Evolutionary conservation across 2,797 vertebrate genomes (phyloP).

Genomic region (Halcyon leucocephala): DNA sequence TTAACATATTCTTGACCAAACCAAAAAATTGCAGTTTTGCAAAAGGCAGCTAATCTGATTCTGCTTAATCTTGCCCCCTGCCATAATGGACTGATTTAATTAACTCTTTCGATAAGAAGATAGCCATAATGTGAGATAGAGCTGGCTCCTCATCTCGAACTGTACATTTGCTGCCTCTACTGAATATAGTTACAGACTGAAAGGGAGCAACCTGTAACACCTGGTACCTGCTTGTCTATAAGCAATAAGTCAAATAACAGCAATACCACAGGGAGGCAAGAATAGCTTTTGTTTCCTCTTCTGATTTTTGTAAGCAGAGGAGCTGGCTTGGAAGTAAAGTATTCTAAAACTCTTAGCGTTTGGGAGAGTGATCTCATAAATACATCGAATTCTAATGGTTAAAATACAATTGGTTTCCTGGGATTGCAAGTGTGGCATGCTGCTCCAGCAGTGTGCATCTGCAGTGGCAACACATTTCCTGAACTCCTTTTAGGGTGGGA

Average conservation of each 20-base stretch:
- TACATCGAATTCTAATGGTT: not conserved
- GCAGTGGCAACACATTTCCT: not conserved
- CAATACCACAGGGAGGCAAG: not conserved
- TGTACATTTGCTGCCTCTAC: not conserved
- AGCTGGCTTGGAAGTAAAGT: not conserved
- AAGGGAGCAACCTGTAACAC: not conserved
- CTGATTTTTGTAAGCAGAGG: not conserved
- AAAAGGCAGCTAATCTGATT: not conserved
- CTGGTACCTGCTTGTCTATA: accelerated
- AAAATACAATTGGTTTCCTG: not conserved
- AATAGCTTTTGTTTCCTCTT: not conserved
- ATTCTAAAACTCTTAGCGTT: not conserved
- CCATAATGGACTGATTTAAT: not conserved
- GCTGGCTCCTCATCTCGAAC: not conserved
- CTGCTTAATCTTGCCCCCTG: not conserved
- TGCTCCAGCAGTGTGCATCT: not conserved
- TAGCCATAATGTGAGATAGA: not conserved
- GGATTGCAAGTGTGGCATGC: not conserved
- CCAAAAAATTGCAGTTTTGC: not conserved
- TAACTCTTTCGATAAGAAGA: not conserved
- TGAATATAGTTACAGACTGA: not conserved
- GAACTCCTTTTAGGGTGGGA: not conserved
- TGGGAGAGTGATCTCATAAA: not conserved
- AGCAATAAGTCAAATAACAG: not conserved
- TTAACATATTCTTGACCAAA: not conserved